phyloP scores from a whole-genome alignment of 1,140 invertebrate genomes.

The Anoplolepis gracilipes region DNA sequence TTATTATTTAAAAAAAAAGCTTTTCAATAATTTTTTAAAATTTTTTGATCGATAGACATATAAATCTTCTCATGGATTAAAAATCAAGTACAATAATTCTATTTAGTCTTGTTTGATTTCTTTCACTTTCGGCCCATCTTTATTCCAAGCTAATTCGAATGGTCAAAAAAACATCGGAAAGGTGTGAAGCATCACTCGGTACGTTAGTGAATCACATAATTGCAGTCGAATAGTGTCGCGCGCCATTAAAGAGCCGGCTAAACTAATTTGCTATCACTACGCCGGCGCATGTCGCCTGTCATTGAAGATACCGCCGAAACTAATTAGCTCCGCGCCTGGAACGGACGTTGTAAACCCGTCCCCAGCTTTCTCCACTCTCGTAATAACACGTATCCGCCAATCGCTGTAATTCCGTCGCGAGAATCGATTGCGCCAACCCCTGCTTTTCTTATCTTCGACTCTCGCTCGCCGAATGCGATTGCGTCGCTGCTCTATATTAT shows the following conservation, averaged over 20 bases:
- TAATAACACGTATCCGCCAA: slow-evolving; percentile 52
- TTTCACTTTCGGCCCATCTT: background rate
- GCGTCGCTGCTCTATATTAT: slow-evolving; percentile 35
- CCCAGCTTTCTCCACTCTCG: slow-evolving; percentile 1
- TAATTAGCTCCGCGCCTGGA: slow-evolving; percentile 54
- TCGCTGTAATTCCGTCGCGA: slow-evolving; percentile 38
- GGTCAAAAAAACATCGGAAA: background rate
- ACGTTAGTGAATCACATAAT: slow-evolving; percentile 18
- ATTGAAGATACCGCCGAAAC: slow-evolving; percentile 60
- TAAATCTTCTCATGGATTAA: background rate
- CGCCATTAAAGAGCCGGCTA: slow-evolving; percentile 52
- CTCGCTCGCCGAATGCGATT: slow-evolving; percentile 18
- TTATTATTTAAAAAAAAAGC: background rate
- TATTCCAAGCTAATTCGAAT: background rate
- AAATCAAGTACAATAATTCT: background rate
- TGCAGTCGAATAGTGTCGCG: slow-evolving; percentile 28
- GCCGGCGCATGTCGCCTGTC: slow-evolving; percentile 47
- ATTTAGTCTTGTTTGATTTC: background rate
- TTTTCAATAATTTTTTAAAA: background rate
- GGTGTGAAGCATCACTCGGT: background rate
- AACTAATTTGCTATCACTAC: slow-evolving; percentile 54
- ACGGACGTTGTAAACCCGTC: slow-evolving; percentile 47
- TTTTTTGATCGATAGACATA: background rate
- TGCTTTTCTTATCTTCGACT: slow-evolving; percentile 53
- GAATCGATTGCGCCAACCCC: slow-evolving; percentile 41